Conservation (phyloP, 2,888 invertebrate species). For the Ferrisia virgata region DNA sequence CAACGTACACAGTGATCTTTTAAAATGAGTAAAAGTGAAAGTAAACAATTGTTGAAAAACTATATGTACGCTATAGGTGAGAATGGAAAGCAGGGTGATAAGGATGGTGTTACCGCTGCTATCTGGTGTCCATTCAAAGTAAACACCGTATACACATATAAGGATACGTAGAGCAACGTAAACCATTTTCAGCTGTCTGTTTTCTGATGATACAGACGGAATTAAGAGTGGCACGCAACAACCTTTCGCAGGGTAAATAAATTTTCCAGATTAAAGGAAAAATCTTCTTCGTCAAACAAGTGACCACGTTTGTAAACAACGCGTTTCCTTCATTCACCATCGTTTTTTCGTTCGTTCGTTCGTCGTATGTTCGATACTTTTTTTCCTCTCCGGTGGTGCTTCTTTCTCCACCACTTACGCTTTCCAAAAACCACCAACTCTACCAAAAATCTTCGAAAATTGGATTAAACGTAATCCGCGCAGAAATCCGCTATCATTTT, state of each 20-base stretch:
- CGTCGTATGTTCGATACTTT: neutral
- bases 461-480: neutral
- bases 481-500: neutral
- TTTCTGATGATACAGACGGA: slow-evolving; percentile 41
- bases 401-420: neutral
- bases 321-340: neutral
- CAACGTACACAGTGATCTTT: neutral
- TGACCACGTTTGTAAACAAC: slow-evolving; percentile 41
- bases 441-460: neutral
- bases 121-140: slow-evolving; percentile 39
- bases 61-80: neutral
- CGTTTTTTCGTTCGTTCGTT: neutral
- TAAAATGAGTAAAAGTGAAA: slow-evolving; percentile 3
- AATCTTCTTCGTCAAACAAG: slow-evolving; percentile 29
- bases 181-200: slow-evolving; percentile 38
- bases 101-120: neutral
- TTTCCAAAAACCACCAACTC: neutral
- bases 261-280: slow-evolving; percentile 42
- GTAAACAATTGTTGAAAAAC: slow-evolving; percentile 12
- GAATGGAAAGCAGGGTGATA: neutral
- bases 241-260: slow-evolving; percentile 42
- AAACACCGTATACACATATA: slow-evolving; percentile 7
- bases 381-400: neutral
- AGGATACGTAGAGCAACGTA: neutral
- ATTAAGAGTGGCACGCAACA: slow-evolving; percentile 40